Evolutionary conservation across 2,888 invertebrate species (phyloP).

Genomic region (Neoascia interrupta): DNA sequence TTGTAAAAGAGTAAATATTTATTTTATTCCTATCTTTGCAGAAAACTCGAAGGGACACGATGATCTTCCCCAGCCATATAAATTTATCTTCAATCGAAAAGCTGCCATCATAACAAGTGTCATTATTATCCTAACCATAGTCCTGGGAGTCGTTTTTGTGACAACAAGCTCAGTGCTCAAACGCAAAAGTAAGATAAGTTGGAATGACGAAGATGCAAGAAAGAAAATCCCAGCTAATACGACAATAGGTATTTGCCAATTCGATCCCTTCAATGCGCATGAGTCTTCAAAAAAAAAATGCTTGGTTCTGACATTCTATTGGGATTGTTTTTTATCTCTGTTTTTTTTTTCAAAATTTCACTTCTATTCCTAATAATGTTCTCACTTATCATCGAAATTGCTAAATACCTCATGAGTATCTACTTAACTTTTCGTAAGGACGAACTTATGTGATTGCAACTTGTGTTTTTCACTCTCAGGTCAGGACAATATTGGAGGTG

Average conservation of each 20-base stretch:
- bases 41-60: constrained; percentile 55
- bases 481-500: constrained; percentile 61
- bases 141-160: constrained; percentile 72
- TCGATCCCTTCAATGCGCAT: constrained; percentile 2
- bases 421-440: too few relatives aligned
- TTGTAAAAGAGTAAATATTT: too few relatives aligned
- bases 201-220: constrained; percentile 79
- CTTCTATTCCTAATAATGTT: neutral
- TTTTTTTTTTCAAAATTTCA: too few relatives aligned
- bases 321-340: too few relatives aligned
- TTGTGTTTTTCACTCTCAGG: constrained; percentile 29
- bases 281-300: neutral
- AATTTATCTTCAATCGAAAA: constrained; percentile 70
- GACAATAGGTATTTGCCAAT: constrained; percentile 78
- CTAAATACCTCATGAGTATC: too few relatives aligned
- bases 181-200: constrained; percentile 76
- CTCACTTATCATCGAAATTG: neutral
- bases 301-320: too few relatives aligned
- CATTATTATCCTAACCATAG: constrained; percentile 70
- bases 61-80: constrained; percentile 44
- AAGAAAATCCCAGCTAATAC: constrained; percentile 80
- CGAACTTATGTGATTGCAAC: too few relatives aligned
- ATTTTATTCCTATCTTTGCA: constrained; percentile 69
- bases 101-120: constrained; percentile 69
- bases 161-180: constrained; percentile 72